These are phyloP conservation scores for Lysandra bellargus DNA, from an alignment of 2,888 invertebrate genomes.

Conservation along the genomic window DNA sequence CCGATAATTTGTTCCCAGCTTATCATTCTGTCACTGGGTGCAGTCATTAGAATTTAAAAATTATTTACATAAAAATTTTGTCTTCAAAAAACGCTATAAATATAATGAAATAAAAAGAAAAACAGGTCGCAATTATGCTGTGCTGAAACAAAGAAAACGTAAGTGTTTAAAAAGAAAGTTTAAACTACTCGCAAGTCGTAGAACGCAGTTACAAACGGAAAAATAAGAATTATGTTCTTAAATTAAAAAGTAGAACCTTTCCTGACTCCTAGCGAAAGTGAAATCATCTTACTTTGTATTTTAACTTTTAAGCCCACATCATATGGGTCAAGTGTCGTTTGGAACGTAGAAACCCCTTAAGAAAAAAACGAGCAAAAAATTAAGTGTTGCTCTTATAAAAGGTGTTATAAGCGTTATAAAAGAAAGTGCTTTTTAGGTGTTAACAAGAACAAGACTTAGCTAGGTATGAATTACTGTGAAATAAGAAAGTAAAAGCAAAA, in stretches of 20 bases:
- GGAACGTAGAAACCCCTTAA: background rate
- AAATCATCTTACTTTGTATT: constrained; percentile 19
- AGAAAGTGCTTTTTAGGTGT: background rate
- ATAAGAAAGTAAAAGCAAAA: too few species aligned
- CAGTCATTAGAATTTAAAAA: too few species aligned
- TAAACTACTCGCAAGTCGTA: background rate
- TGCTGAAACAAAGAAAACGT: background rate
- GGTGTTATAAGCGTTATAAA: background rate
- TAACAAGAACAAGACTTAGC: too few species aligned
- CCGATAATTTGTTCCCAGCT: too few species aligned
- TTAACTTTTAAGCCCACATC: constrained; percentile 8
- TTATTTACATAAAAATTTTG: too few species aligned
- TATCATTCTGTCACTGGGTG: too few species aligned
- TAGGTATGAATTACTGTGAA: too few species aligned
- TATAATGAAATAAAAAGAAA: background rate
- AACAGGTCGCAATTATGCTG: background rate
- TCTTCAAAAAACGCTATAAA: background rate
- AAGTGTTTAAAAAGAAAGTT: constrained; percentile 13
- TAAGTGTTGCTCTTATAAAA: background rate
- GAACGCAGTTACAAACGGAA: background rate
- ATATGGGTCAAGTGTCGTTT: constrained; percentile 9
- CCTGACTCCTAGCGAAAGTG: background rate
- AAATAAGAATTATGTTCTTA: background rate
- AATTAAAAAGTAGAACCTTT: background rate
- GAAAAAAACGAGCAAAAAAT: constrained; percentile 2